These are phyloP conservation scores for Leptoclinus maculatus DNA, from an alignment of 2,797 vertebrate species.

Conservation along the genomic window DNA sequence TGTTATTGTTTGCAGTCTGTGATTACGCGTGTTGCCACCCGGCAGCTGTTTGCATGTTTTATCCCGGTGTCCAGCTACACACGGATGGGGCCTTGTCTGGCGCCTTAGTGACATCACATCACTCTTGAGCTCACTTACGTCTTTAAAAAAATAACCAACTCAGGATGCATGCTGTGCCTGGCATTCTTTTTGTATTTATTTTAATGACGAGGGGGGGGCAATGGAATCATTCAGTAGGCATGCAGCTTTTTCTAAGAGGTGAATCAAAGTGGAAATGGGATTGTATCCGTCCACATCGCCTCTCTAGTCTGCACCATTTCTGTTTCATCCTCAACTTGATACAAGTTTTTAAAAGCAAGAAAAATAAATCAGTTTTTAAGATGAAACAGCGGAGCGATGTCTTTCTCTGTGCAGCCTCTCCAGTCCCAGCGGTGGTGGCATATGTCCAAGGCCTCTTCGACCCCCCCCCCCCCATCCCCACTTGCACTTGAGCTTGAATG, in stretches of 20 bases:
- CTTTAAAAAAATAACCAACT: neutral
- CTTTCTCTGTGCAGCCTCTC: conserved; percentile 15
- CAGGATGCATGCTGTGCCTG: neutral
- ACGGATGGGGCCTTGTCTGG: conserved; percentile 56
- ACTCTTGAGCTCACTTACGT: conserved; percentile 12
- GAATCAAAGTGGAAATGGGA: neutral
- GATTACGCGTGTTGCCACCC: conserved; percentile 74
- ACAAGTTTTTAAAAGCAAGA: neutral
- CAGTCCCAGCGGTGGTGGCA: conserved; percentile 66
- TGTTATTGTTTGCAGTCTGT: conserved; percentile 77
- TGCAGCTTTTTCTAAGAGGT: neutral
- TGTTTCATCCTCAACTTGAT: neutral
- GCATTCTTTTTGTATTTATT: neutral
- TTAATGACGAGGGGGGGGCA: neutral
- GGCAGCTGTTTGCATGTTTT: conserved; percentile 82
- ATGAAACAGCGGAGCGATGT: neutral
- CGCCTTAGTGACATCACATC: conserved; percentile 65
- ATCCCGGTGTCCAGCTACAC: conserved; percentile 58
- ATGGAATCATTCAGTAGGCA: neutral
- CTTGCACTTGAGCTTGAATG: conserved; percentile 84
- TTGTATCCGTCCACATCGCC: neutral
- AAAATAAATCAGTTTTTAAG: neutral
- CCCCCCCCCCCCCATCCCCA: conserved; percentile 9
- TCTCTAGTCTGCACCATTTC: neutral
- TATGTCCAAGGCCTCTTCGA: conserved; percentile 67